Base-by-base conservation (phyloP, 2,888 invertebrate genomes). In the Leptopterna dolabrata region DNA sequence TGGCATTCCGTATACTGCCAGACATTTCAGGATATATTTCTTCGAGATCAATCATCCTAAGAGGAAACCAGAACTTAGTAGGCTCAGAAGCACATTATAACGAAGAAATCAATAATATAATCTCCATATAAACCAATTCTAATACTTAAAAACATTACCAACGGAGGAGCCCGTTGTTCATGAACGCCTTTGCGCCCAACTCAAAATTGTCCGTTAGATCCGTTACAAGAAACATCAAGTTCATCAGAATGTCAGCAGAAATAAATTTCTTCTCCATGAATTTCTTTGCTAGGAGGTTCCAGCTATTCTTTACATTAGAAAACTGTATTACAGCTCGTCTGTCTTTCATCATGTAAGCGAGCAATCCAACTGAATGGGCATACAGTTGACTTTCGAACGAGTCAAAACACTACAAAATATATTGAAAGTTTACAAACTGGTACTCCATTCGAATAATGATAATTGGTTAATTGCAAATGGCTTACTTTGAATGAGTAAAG, bases 201-300 rank as follows among this genome's bases (percentile, higher is more conserved):
- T 86, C 86, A 19, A 86, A 86, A 86, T 86, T 86, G 76, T 86
- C 86, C 11, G 86, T 86, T 51, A 86, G 51, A 76, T 73, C 51
- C 7, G 51, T 51, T 16, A 86, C 55, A 2, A 86, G 76, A 24
- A 86, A 86, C 86, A 86, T 86, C 76, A 86, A 51, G 43, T 86
- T 86, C 86, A 86, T 86, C 47, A 86, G 36, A 51, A 86, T 86
- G 24, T 86, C 86, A 9, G 86, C 86, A 4, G 86, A 86, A 27
- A 86, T 86, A 76, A 86, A 86, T 47, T 86, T 76, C 30, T 30
- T 73, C 30, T 47, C 76, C 73, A 76, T 86, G 36, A 86, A 86
- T 43, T 86, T 86, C 3, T 76, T 45, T n/a, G 76, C 86, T 0
- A 86, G 24, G 7, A 86, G 51, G 27, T 86, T 76, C 47, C 55